Evolutionary conservation across 2,888 invertebrate species (phyloP).

Genomic region (Crocallis elinguaria): DNA sequence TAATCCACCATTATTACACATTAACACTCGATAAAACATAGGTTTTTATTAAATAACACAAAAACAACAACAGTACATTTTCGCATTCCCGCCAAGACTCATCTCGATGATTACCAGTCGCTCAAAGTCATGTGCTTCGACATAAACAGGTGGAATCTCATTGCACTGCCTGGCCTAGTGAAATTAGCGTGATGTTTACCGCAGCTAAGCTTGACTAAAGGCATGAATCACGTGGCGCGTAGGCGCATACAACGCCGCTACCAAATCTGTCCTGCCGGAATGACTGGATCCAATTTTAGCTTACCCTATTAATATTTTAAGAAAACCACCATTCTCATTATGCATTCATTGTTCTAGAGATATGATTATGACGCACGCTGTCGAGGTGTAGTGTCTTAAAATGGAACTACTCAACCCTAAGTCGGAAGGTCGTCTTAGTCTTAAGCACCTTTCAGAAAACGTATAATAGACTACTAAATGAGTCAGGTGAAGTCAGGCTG

Average conservation of each 20-base stretch:
- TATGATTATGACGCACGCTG: constrained; percentile 19
- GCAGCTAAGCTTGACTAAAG: constrained; percentile 72
- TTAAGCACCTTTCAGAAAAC: background rate
- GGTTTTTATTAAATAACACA: no score
- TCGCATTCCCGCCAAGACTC: background rate
- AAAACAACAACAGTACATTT: no score
- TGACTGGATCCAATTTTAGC: constrained; percentile 62
- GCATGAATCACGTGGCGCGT: constrained; percentile 76
- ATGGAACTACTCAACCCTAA: background rate
- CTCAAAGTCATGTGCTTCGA: background rate
- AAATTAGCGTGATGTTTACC: constrained; percentile 79
- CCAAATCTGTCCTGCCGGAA: constrained; percentile 69
- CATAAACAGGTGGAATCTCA: constrained; percentile 47
- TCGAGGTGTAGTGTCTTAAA: constrained; percentile 13
- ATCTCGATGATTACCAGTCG: background rate
- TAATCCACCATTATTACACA: no score
- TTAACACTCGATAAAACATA: no score
- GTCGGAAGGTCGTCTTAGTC: background rate
- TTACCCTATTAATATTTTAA: constrained; percentile 54
- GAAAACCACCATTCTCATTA: constrained; percentile 39
- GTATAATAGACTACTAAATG: background rate
- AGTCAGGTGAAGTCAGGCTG: no score
- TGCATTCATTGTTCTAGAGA: constrained; percentile 30
- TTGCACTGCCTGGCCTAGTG: constrained; percentile 49
- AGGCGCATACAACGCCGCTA: constrained; percentile 63